phyloP scores from a whole-genome alignment of 1,140 invertebrate species.

The Nephila pilipes region DNA sequence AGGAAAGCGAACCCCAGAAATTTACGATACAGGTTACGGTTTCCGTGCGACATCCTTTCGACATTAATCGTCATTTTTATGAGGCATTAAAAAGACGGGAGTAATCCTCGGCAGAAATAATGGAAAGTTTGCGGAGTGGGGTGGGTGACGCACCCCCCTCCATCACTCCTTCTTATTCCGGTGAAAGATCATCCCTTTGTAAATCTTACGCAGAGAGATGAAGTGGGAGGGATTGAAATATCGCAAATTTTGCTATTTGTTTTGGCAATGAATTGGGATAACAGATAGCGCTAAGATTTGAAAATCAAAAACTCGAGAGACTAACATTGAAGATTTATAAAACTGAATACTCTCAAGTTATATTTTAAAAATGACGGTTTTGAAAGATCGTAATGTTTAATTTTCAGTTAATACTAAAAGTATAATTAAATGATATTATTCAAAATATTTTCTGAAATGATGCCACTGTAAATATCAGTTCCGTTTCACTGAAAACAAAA shows the following conservation, averaged over 20 bases:
- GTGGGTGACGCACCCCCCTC: not conserved
- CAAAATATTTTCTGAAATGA: too few species aligned
- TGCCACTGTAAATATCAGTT: too few species aligned
- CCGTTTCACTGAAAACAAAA: too few species aligned
- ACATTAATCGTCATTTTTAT: conserved; percentile 77
- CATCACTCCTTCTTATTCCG: conserved; percentile 22
- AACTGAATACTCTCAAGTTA: too few species aligned
- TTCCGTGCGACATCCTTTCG: conserved; percentile 73
- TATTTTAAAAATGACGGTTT: too few species aligned
- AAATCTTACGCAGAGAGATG: conserved; percentile 14
- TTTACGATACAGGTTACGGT: conserved; percentile 75
- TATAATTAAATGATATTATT: too few species aligned
- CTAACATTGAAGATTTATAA: not conserved
- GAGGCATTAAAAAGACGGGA: conserved; percentile 74
- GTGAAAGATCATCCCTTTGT: conserved; percentile 48
- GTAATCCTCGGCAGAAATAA: conserved; percentile 68
- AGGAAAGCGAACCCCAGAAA: conserved; percentile 46
- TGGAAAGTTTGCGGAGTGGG: conserved; percentile 62
- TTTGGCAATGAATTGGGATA: conserved; percentile 27
- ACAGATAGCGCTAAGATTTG: not conserved
- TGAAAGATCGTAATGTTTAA: too few species aligned
- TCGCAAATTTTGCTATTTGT: conserved; percentile 43
- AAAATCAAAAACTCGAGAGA: not conserved
- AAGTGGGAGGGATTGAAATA: conserved; percentile 26
- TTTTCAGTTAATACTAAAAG: too few species aligned